A percentile compares a stretch with the other conserved stretches of the same genome.
Conservation (phyloP, 2,888 invertebrate genomes). For the Drosophila falleni region DNA sequence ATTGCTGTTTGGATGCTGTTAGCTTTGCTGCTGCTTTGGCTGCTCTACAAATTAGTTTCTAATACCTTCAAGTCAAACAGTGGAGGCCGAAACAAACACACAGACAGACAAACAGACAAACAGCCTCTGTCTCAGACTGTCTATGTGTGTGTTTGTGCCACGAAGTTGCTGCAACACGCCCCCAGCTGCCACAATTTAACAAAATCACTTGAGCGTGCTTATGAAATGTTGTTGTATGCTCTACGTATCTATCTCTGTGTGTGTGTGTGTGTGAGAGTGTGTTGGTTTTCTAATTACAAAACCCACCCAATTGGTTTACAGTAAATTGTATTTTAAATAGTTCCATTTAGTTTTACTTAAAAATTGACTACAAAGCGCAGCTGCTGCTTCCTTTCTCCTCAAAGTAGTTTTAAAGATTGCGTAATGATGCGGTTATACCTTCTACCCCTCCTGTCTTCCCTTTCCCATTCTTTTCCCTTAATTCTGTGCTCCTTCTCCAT, state of each 20-base stretch:
- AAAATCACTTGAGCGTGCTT: slow-evolving; percentile 73
- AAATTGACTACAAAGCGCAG: slow-evolving; percentile 56
- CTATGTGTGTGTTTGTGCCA: slow-evolving; percentile 6
- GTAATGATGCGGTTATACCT: slow-evolving; percentile 64
- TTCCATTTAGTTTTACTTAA: slow-evolving; percentile 63
- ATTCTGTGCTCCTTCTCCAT: not conserved
- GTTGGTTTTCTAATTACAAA: slow-evolving; percentile 69
- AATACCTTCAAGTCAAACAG: slow-evolving; percentile 81
- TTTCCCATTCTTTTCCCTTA: not conserved
- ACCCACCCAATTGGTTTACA: slow-evolving; percentile 72
- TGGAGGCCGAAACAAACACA: slow-evolving; percentile 56
- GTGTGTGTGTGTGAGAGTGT: slow-evolving; percentile 18
- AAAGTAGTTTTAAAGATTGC: slow-evolving; percentile 51
- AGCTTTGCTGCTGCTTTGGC: slow-evolving; percentile 57
- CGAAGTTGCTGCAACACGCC: slow-evolving; percentile 39
- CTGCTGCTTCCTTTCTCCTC: slow-evolving; percentile 17
- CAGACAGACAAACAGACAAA: slow-evolving; percentile 43
- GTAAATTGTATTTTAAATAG: slow-evolving; percentile 79
- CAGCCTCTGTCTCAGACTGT: slow-evolving; percentile 17
- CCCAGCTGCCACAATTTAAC: slow-evolving; percentile 49
- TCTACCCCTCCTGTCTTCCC: not conserved
- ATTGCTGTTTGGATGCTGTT: slow-evolving; percentile 74
- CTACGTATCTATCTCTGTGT: slow-evolving; percentile 4
- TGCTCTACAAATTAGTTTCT: slow-evolving; percentile 79
- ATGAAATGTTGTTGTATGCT: slow-evolving; percentile 22